Evolutionary conservation across 2,888 invertebrate species (phyloP), one percentile per base, ranked within the genome.

Genomic region (Pterobdella sp.): DNA sequence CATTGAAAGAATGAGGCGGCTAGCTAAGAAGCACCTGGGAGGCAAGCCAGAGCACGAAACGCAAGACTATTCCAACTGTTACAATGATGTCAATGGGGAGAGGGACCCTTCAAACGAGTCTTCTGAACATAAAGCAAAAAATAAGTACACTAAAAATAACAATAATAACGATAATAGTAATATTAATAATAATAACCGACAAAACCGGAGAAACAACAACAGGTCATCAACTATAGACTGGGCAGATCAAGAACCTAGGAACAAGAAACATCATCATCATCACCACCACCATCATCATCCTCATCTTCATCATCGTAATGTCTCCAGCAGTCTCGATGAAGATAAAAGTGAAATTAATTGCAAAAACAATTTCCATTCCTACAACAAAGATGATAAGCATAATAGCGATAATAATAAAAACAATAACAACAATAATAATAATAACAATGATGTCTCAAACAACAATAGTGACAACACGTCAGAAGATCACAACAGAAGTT

Each of bases 251-350:
- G 60, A 56, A n/a, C n/a, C 18, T n/a, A 56, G 26, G 60, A 56
- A n/a, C 60, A 4, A 22, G n/a, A 56, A 56, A 56, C 7, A 42
- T 14, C 42, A 42, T 42, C 42, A 42, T 18, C 42, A 56, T 56
- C 60, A 56, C 26, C 60, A 56, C 26, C 60, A 56, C 60, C 60
- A 56, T 56, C 60, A 56, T 56, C n/a, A 56, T 56, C 60, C 18
- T 56, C 60, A 56, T n/a, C 60, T 26, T n/a, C 60, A 56, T 26
- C 60, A 56, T 14, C 60, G n/a, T 26, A 56, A 56, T n/a, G 60
- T 14, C 60, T 4, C 60, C 4, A 56, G 3, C 26, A 26, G 26
- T 26, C 18, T 4, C 60, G 26, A 56, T 26, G 26, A 56, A 4
- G 14, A 56, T 3, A 26, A 26, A 4, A 56, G n/a, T 3, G 4